Evolutionary conservation across 2,888 invertebrate species (phyloP), one percentile per base, ranked within the genome.

Genomic region (Agonopterix subpropinquella): DNA sequence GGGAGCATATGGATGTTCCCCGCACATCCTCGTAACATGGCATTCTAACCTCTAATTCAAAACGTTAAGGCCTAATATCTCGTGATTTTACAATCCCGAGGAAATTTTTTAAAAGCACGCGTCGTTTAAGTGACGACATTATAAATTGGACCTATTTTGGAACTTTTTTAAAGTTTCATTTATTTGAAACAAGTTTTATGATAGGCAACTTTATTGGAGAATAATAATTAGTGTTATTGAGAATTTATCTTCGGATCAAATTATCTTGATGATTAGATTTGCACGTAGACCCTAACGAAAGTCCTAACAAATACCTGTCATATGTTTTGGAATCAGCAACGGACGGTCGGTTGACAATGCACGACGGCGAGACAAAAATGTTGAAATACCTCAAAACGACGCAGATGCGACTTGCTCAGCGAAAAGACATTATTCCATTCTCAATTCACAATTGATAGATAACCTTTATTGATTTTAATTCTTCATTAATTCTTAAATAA

Each of bases 301-400:
- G 50, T 80, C 46, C 86, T 87, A 86, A 82, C 81, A 86, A 86
- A 87, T 86, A 86, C 86, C 85, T 86, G 79, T 70, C 67, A 66
- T 62, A 57, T 61, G 70, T 59, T 67, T 59, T 56, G 68, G 67
- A 61, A 70, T 67, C 75, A 62, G 75, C 76, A 68, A 68, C 73
- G 67, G 55, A 59, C 57, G 48, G 57, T 54, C 51, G 61, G 56
- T 53, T 61, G 61, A 59, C 63, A 67, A 65, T 61, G 63, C 66
- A 65, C 66, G 73, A 75, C 71, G 75, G 56, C 73, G 72, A 70
- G 77, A 80, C 71, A 78, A 70, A 78, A 70, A 66, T 66, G 67
- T 65, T 62, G 69, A 69, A 83, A 78, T 86, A 86, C 87, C 86
- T 86, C 86, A 58, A 72, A 71, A 77, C 77, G 74, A 77, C 73